phyloP scores from a whole-genome alignment of 2,797 vertebrate genomes.

The Lutjanus campechanus region DNA sequence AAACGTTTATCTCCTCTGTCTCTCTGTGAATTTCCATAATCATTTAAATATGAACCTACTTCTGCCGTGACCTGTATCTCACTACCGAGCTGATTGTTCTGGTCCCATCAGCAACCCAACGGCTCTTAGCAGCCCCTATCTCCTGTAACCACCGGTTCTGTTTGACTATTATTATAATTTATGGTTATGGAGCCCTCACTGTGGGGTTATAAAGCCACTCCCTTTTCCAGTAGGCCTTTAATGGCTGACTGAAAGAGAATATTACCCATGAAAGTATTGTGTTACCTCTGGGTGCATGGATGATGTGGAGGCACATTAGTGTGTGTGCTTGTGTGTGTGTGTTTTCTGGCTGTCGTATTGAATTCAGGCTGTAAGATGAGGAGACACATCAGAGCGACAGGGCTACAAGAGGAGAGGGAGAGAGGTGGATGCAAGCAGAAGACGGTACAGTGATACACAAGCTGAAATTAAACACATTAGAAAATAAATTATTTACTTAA shows the following conservation, averaged over 20 bases:
- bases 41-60: slow-evolving; percentile 16
- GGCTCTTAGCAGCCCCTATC: slow-evolving; percentile 20
- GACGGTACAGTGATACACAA: not conserved
- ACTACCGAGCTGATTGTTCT: slow-evolving; percentile 11
- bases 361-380: slow-evolving; percentile 44
- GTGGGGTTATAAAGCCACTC: slow-evolving; percentile 49
- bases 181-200: slow-evolving; percentile 49
- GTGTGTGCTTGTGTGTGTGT: slow-evolving; percentile 1
- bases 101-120: slow-evolving; percentile 46
- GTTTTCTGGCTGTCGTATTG: slow-evolving; percentile 37
- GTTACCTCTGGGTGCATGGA: slow-evolving; percentile 53
- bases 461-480: not conserved
- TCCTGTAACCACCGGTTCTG: slow-evolving; percentile 37
- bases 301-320: slow-evolving; percentile 27
- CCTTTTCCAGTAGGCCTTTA: slow-evolving; percentile 55
- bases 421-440: slow-evolving; percentile 2
- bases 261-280: slow-evolving; percentile 56
- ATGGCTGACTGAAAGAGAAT: slow-evolving; percentile 49
- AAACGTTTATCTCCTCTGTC: not conserved
- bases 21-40: slow-evolving; percentile 30
- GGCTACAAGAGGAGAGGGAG: not conserved
- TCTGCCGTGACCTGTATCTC: not conserved
- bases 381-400: slow-evolving; percentile 36
- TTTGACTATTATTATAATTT: slow-evolving; percentile 30
- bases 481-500: not conserved